Conservation (phyloP, 2,113 vertebrate genomes). For the Osmerus eperlanus region DNA sequence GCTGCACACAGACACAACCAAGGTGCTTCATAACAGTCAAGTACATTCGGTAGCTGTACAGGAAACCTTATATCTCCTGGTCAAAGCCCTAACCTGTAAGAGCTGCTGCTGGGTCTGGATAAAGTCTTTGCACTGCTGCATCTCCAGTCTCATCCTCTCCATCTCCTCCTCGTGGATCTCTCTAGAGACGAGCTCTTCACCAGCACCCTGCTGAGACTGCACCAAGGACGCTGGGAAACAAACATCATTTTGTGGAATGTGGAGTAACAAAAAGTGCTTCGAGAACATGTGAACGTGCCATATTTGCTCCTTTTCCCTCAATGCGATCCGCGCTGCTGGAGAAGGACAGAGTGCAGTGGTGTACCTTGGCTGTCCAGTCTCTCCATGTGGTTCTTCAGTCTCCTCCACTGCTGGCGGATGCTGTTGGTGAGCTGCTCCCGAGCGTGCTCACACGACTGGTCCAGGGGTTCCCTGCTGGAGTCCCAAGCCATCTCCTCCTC, state of each 20-base stretch:
- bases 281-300: neutral
- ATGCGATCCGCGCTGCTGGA: neutral
- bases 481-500: conserved; percentile 80
- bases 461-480: conserved; percentile 81
- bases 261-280: neutral
- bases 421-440: conserved; percentile 93
- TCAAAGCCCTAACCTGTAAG: conserved; percentile 78
- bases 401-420: conserved; percentile 96
- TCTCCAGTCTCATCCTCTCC: conserved; percentile 83
- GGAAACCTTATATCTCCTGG: neutral
- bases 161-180: conserved; percentile 87
- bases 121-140: conserved; percentile 94
- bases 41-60: neutral
- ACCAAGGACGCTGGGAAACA: conserved; percentile 76
- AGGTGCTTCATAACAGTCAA: no score
- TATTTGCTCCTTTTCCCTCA: neutral
- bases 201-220: conserved; percentile 67
- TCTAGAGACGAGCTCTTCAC: conserved; percentile 80
- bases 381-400: conserved; percentile 90
- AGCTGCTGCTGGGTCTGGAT: conserved; percentile 93
- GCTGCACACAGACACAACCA: conserved; percentile 60
- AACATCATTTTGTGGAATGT: conserved; percentile 6
- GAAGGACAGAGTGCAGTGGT: neutral
- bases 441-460: conserved; percentile 88
- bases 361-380: conserved; percentile 90